Evolutionary conservation across 2,113 vertebrate genomes (phyloP).

Genomic region (Piliocolobus tephrosceles): DNA sequence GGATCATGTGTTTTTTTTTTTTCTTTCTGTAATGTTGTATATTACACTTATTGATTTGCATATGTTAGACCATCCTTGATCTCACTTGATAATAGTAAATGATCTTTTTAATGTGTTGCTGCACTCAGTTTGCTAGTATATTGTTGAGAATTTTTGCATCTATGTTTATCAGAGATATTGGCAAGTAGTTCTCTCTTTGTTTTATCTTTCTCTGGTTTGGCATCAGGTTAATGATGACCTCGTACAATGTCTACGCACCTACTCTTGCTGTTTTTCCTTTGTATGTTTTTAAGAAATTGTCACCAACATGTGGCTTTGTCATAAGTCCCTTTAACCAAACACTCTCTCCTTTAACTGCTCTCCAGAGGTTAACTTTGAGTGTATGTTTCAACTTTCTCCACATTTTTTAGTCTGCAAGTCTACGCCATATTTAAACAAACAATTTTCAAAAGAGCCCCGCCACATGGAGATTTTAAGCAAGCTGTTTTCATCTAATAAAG

Average conservation of each 20-base stretch:
- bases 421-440: slow-evolving; percentile 56
- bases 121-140: not conserved
- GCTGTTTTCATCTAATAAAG: slow-evolving; percentile 65
- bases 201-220: not conserved
- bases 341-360: not conserved
- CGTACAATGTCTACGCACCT: not conserved
- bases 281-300: not conserved
- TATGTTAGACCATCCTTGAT: not conserved
- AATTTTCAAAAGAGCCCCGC: slow-evolving; percentile 42
- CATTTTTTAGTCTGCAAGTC: slow-evolving; percentile 36
- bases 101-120: not conserved
- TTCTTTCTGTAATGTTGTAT: not conserved
- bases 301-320: not conserved
- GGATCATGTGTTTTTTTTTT: not conserved
- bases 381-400: slow-evolving; percentile 19
- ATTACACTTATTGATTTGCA: not conserved
- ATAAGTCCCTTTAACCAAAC: not conserved
- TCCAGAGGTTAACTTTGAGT: slow-evolving; percentile 52
- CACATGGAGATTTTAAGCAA: slow-evolving; percentile 70
- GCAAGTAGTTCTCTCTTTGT: not conserved
- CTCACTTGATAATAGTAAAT: not conserved
- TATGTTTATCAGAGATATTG: not conserved
- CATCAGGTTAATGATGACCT: not conserved
- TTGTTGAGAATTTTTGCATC: not conserved
- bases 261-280: not conserved